Evolutionary conservation across 2,113 vertebrate genomes (phyloP), one percentile per base, ranked within the genome.

Genomic region (Agelaius tricolor): DNA sequence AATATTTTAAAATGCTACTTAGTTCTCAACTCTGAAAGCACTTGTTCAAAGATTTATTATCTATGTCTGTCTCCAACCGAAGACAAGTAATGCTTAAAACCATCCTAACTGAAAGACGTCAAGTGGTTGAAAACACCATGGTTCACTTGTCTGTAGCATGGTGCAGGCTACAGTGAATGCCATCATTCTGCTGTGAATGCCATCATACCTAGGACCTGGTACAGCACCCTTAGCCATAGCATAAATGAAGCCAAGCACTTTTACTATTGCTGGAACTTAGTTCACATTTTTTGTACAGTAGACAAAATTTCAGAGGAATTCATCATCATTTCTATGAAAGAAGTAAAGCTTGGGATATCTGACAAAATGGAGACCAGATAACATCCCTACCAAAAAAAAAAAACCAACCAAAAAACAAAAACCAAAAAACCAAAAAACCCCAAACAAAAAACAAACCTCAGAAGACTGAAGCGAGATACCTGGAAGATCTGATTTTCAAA

Each of bases 1-100:
- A 58, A 27, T 31, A 91, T 88, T 81, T 95, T 57, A 65, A 89
- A 93, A 93, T 83, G 73, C 30, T 47, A 77, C 59, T 87, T 89
- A 67, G 44, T 27, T 86, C 33, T 79, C 75, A 57, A 41, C 82
- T 74, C 31, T 84, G 72, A 87, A 52, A 93, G 35, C 52, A 47
- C 31, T 67, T 73, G 17, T 57, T 76, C 46, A 69, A 76, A 79
- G 74, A 80, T 83, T 89, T 91, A 37, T 87, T 84, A 47, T 62
- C 52, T 27, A 6, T 63, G 72, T 72, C 49, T 80, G 47, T 27
- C 59, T 87, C 59, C 39, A 81, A 44, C 35, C 9, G 13, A 90
- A 67, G 63, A 20, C 28, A 94, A 83, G 69, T 44, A 80, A 79
- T 61, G 37, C 21, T 85, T 93, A 61, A 93, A 90, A 86, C 37